Conservation (phyloP, 2,113 vertebrate species). For the Odocoileus virginianus region DNA sequence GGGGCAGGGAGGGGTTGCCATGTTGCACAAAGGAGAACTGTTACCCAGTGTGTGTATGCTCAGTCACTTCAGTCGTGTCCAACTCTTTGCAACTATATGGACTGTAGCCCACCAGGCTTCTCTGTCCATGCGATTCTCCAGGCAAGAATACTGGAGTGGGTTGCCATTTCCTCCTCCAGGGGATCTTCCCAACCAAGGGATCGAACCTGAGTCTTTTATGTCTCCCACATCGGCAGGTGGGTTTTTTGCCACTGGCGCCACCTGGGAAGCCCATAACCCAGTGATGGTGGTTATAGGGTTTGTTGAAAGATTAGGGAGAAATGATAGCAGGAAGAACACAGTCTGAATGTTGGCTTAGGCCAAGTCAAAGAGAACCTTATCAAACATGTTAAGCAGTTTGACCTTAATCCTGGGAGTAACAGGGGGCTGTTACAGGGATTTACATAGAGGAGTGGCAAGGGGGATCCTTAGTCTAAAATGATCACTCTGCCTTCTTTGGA, state of each 20-base stretch:
- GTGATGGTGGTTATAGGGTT: background rate
- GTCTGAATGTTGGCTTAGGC: background rate
- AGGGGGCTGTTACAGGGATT: background rate
- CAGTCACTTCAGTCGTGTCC: background rate
- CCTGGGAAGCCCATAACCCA: background rate
- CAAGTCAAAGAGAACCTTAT: background rate
- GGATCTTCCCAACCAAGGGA: background rate
- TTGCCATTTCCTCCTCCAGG: background rate
- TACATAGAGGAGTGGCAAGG: background rate
- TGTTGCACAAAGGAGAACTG: background rate
- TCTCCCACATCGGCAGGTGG: background rate
- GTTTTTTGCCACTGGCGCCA: background rate
- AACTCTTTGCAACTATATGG: background rate
- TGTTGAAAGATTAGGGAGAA: background rate
- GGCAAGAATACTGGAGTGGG: background rate
- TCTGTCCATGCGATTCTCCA: background rate
- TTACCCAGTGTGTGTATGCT: background rate
- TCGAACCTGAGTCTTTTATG: background rate
- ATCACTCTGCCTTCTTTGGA: background rate
- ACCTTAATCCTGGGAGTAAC: background rate
- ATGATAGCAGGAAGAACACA: background rate
- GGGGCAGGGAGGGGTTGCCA: fast-evolving
- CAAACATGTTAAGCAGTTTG: too few relatives aligned
- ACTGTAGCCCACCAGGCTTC: background rate
- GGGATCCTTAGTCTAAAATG: background rate